These are phyloP conservation scores for Calliopsis andreniformis DNA, from an alignment of 1,140 invertebrate genomes.

Conservation along the genomic window DNA sequence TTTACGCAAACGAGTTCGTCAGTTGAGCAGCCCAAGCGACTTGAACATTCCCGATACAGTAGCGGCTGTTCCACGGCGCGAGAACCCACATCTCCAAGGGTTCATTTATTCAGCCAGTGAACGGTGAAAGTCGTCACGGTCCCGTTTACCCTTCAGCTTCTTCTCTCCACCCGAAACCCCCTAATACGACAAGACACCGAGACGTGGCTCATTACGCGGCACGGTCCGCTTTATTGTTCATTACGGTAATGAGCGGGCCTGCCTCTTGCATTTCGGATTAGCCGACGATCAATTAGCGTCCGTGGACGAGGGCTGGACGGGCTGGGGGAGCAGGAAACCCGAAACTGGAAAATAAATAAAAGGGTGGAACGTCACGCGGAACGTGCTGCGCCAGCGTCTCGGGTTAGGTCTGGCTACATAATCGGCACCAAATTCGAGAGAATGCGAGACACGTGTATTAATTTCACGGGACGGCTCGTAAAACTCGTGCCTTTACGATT, in stretches of 20 bases:
- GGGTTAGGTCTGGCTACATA: slow-evolving; percentile 55
- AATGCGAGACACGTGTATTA: slow-evolving; percentile 75
- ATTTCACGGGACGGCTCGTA: slow-evolving; percentile 74
- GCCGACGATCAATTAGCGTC: slow-evolving; percentile 64
- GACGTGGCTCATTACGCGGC: slow-evolving; percentile 50
- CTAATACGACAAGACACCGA: slow-evolving; percentile 1
- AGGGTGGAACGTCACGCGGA: slow-evolving; percentile 3
- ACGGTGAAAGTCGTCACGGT: slow-evolving; percentile 19
- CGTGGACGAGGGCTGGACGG: neutral
- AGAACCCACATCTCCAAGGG: slow-evolving; percentile 8
- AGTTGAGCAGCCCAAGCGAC: too few relatives aligned
- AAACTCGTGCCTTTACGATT: slow-evolving; percentile 74
- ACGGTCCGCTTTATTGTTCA: slow-evolving; percentile 60
- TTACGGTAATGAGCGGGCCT: slow-evolving; percentile 64
- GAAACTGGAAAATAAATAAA: slow-evolving; percentile 63
- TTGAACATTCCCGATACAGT: neutral
- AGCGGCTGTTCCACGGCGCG: neutral
- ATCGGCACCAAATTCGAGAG: slow-evolving; percentile 74
- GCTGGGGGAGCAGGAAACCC: slow-evolving; percentile 42
- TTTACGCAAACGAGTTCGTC: too few relatives aligned
- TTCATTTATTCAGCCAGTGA: slow-evolving; percentile 30
- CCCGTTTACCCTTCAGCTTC: slow-evolving; percentile 15
- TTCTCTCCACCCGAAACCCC: neutral
- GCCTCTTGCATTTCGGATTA: slow-evolving; percentile 53
- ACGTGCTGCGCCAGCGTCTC: slow-evolving; percentile 7